Evolutionary conservation across 2,888 invertebrate genomes (phyloP).

Genomic region (Serripes groenlandicus): DNA sequence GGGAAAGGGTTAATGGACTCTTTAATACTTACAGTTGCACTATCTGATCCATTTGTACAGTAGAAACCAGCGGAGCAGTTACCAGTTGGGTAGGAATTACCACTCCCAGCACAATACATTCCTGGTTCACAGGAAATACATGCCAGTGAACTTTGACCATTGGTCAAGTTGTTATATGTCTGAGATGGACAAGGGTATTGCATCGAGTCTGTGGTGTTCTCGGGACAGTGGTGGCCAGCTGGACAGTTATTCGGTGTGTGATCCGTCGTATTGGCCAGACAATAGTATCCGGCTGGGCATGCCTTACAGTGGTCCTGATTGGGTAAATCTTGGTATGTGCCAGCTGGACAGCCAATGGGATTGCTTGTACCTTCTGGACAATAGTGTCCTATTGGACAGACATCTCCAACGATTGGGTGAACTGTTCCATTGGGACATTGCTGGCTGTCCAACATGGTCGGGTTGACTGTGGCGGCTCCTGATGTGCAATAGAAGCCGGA

Average conservation of each 20-base stretch:
- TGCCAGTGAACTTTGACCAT: conserved; percentile 66
- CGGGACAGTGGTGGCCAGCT: conserved; percentile 78
- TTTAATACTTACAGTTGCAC: conserved; percentile 70
- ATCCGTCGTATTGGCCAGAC: conserved; percentile 82
- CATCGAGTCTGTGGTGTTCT: conserved; percentile 77
- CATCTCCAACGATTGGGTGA: conserved; percentile 83
- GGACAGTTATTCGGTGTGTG: conserved; percentile 80
- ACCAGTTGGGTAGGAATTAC: conserved; percentile 77
- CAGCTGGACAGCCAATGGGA: conserved; percentile 83
- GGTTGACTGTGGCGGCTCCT: conserved; percentile 80
- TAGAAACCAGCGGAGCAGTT: conserved; percentile 82
- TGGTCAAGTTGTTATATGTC: conserved; percentile 78
- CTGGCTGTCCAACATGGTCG: conserved; percentile 79
- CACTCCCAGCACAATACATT: conserved; percentile 80
- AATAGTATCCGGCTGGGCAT: conserved; percentile 84
- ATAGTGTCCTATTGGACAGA: conserved; percentile 81
- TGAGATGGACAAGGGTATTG: conserved; percentile 80
- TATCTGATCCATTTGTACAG: conserved; percentile 79
- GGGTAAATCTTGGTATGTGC: conserved; percentile 82
- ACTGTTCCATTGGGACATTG: conserved; percentile 83
- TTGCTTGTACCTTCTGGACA: conserved; percentile 80
- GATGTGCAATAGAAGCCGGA: conserved; percentile 81
- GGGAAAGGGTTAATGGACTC: neutral
- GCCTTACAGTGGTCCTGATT: conserved; percentile 80
- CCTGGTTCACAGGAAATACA: conserved; percentile 79